These are phyloP conservation scores for Cosmia trapezina DNA, from an alignment of 2,888 invertebrate genomes.

Conservation along the genomic window DNA sequence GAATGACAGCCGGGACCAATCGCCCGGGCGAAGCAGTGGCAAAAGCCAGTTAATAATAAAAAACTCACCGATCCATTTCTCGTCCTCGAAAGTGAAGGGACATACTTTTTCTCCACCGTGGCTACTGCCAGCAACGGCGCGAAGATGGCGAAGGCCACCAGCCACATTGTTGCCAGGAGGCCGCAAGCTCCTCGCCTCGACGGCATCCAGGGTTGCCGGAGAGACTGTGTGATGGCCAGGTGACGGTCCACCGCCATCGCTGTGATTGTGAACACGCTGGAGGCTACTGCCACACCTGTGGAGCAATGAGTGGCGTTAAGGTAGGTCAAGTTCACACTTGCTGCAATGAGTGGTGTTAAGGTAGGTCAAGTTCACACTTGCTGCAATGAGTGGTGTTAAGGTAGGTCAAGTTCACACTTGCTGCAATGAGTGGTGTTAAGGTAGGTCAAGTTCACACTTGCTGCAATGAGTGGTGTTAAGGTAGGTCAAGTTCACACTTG, in stretches of 20 bases:
- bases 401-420: too few relatives aligned
- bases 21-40: not conserved
- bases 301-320: not conserved
- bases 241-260: slow-evolving; percentile 95
- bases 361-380: too few relatives aligned
- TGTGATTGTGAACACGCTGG: slow-evolving; percentile 95
- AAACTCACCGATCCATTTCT: slow-evolving; percentile 83
- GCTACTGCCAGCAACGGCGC: slow-evolving; percentile 91
- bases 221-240: slow-evolving; percentile 93
- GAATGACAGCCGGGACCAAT: too few relatives aligned
- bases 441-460: too few relatives aligned
- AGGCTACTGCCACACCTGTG: slow-evolving; percentile 94
- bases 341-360: too few relatives aligned
- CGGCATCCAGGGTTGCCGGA: slow-evolving; percentile 93
- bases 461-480: too few relatives aligned
- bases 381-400: too few relatives aligned
- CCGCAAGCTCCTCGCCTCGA: slow-evolving; percentile 92
- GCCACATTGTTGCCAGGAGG: slow-evolving; percentile 92
- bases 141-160: slow-evolving; percentile 92
- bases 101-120: slow-evolving; percentile 81
- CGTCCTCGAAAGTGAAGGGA: slow-evolving; percentile 79
- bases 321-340: too few relatives aligned
- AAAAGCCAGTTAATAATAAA: too few relatives aligned
- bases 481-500: too few relatives aligned
- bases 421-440: too few relatives aligned